A percentile compares a stretch with the other conserved stretches of the same genome.
These are phyloP conservation scores for Dendronephthya gigantea DNA, from an alignment of 64 coral and sea anemone species.

Conservation along the genomic window DNA sequence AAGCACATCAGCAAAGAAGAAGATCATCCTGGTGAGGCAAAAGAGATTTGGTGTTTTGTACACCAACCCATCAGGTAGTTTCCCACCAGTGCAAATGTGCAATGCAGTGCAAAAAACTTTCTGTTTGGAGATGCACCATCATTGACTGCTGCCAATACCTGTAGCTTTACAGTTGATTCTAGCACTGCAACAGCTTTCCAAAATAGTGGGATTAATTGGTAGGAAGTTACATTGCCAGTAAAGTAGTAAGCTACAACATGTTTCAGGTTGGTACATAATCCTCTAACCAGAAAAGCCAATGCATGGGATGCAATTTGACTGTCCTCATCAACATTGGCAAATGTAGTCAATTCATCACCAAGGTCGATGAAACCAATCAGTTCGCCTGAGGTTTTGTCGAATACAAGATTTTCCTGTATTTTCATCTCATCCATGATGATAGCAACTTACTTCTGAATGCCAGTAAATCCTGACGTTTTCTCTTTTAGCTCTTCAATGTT, in stretches of 20 bases:
- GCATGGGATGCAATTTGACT: conserved; percentile 29
- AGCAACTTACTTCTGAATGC: background rate
- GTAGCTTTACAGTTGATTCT: too few relatives aligned
- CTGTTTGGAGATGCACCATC: too few relatives aligned
- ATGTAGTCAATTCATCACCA: conserved; percentile 10
- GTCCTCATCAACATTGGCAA: background rate
- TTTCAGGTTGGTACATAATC: conserved; percentile 19
- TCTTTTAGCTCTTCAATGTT: background rate
- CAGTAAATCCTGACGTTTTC: background rate
- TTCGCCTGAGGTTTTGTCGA: conserved; percentile 24
- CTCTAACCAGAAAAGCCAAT: conserved; percentile 24
- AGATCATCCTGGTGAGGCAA: too few relatives aligned
- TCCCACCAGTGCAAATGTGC: too few relatives aligned
- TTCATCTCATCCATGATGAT: conserved; percentile 29
- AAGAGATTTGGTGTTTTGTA: too few relatives aligned
- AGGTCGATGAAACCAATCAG: conserved; percentile 24
- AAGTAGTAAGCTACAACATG: conserved; percentile 6
- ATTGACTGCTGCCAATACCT: too few relatives aligned
- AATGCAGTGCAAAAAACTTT: too few relatives aligned
- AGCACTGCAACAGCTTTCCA: too few relatives aligned
- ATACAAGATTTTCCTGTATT: conserved; percentile 11
- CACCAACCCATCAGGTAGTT: too few relatives aligned
- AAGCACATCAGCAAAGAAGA: too few relatives aligned
- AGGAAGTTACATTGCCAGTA: conserved; percentile 1
- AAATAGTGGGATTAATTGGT: too few relatives aligned